A percentile compares a stretch with the other conserved stretches of the same genome.
phyloP scores from a whole-genome alignment of 2,888 invertebrate genomes.

The Philaethria dido region DNA sequence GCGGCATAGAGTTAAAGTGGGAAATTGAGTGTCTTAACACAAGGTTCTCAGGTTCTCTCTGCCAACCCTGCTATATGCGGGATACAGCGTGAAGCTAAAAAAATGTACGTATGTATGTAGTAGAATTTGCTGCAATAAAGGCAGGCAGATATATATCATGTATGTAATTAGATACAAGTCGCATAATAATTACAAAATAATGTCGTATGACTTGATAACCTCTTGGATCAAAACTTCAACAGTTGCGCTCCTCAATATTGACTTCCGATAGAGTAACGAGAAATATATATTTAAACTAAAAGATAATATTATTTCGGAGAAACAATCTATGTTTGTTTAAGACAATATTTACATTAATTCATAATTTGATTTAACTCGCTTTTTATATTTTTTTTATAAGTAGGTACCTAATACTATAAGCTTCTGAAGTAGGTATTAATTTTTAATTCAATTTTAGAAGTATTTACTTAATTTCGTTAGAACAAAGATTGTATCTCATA shows the following conservation, averaged over 20 bases:
- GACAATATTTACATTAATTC: neutral
- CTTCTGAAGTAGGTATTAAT: no score
- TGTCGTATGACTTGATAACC: neutral
- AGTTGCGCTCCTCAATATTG: neutral
- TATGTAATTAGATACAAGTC: neutral
- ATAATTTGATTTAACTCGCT: neutral
- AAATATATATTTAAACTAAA: constrained; percentile 6
- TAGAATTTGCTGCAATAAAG: no score
- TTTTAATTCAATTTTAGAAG: no score
- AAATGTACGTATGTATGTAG: no score
- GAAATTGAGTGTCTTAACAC: no score
- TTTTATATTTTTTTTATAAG: neutral
- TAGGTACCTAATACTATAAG: neutral
- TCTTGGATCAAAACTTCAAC: constrained; percentile 4
- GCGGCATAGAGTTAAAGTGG: no score
- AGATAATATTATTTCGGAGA: neutral
- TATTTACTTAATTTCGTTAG: no score
- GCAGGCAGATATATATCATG: no score
- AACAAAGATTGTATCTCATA: no score
- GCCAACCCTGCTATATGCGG: no score
- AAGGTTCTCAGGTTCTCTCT: no score
- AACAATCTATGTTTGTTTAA: neutral
- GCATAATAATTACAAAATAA: neutral
- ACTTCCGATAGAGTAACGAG: constrained; percentile 11
- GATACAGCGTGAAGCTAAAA: no score